Evolutionary conservation across 35 echinoderm and acorn worm genomes (phyloP), one percentile per base, ranked within the genome.

Genomic region (Patiria miniata): DNA sequence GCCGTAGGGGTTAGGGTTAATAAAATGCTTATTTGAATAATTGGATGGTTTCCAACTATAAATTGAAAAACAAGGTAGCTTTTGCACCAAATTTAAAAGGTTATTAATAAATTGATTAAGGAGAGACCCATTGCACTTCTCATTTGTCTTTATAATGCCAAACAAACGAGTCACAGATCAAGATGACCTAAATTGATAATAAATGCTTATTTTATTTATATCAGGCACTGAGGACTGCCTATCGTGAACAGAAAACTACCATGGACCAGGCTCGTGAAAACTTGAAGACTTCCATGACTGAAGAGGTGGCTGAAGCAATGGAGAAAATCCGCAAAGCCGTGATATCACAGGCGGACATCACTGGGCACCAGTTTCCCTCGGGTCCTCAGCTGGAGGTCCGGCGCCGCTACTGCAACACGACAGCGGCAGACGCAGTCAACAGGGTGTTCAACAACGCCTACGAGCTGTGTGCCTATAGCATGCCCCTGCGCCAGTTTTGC

Each of bases 221-320:
- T n/a, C n/a, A 90, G 88, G 88, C 83, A 29, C 26, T 90, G 1
- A 90, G 84, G 54, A 90, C 57, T 19, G 88, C 88, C 36, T 47
- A 90, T 40, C 37, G 88, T 38, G 88, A 90, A 36, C 80, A 90
- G 81, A 90, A 84, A 36, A 61, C 47, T 5, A 78, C 39, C 15
- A 76, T 78, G 34, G 80, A 77, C 23, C 12, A 39, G 30, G 82
- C 82, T 38, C 28, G 82, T 15, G 34, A 57, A 30, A 52, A 84
- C 53, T 7, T 52, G 44, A 82, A 82, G 80, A 19, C 82, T 9
- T 47, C 37, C 32, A 57, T 53, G 38, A 36, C 53, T 57, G 57
- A 61, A 0, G 37, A 80, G 3, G 37, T 58, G 36, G 6, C 51
- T 57, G 51, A 57, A 0, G 34, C 55, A 0, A 84, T 84, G 80